These are phyloP conservation scores for Megalurothrips usitatus DNA, from an alignment of 2,888 invertebrate species.

Conservation along the genomic window DNA sequence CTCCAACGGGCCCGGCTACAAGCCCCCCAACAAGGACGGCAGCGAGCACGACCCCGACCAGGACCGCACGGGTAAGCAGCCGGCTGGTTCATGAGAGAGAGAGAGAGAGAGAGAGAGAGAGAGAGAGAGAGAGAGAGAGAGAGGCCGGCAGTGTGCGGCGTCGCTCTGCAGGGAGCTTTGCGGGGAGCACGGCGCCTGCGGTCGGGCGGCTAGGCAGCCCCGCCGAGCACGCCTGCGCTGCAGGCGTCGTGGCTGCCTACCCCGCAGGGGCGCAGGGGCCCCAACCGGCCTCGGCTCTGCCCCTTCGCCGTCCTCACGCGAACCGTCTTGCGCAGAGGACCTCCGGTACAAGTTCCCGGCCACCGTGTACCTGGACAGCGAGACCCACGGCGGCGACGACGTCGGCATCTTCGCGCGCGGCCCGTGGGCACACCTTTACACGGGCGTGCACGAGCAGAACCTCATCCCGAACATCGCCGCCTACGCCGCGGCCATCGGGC, in stretches of 20 bases:
- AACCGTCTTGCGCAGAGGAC: conserved; percentile 26
- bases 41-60: conserved; percentile 25
- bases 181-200: no score
- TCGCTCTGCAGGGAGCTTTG: no score
- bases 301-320: no score
- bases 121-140: no score
- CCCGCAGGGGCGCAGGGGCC: background rate
- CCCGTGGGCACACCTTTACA: conserved; percentile 37
- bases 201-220: no score
- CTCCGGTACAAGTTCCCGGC: conserved; percentile 37
- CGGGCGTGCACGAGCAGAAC: conserved; percentile 37
- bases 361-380: conserved; percentile 35
- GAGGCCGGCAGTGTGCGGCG: no score
- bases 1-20: conserved; percentile 68
- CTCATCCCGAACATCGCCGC: conserved; percentile 37
- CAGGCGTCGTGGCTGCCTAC: background rate
- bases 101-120: no score
- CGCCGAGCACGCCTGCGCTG: no score
- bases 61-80: conserved; percentile 15
- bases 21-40: conserved; percentile 39
- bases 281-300: no score
- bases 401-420: conserved; percentile 39
- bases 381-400: conserved; percentile 41
- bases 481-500: conserved; percentile 36
- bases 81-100: no score